These are phyloP conservation scores for Tenrec ecaudatus DNA, from an alignment of 2,113 vertebrate genomes.

Conservation along the genomic window DNA sequence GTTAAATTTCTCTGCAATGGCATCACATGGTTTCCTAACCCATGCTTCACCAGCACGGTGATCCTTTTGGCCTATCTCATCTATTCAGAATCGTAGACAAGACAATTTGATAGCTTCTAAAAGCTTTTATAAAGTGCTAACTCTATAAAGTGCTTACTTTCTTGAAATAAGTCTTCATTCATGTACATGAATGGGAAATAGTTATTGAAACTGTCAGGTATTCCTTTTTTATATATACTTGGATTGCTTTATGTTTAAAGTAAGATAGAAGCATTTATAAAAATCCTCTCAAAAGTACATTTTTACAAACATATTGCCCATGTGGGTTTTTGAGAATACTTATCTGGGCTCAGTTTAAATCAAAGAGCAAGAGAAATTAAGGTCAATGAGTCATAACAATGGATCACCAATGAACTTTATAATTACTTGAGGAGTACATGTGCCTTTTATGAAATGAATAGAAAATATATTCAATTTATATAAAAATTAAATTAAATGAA, in stretches of 20 bases:
- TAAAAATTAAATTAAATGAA: constrained; percentile 23
- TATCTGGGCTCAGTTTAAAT: constrained; percentile 69
- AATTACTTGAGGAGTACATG: constrained; percentile 63
- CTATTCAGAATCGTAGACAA: constrained; percentile 33
- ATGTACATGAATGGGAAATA: constrained; percentile 36
- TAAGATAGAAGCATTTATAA: constrained; percentile 71
- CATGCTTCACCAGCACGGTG: neutral
- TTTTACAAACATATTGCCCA: constrained; percentile 64
- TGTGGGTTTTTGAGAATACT: constrained; percentile 35
- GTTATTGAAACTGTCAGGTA: neutral
- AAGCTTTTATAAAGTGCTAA: constrained; percentile 52
- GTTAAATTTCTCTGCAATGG: neutral
- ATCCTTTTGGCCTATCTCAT: neutral
- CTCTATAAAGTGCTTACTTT: constrained; percentile 48
- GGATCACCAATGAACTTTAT: constrained; percentile 45
- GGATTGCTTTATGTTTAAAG: constrained; percentile 51
- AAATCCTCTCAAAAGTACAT: constrained; percentile 27
- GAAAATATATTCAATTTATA: neutral
- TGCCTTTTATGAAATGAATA: constrained; percentile 29
- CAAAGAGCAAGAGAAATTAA: constrained; percentile 71
- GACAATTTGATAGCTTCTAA: constrained; percentile 43
- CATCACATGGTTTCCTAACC: neutral
- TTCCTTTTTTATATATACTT: constrained; percentile 61
- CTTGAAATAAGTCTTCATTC: constrained; percentile 57
- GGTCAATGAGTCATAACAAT: constrained; percentile 57